Base-by-base conservation (phyloP, 2,113 vertebrate species). In the Rhea americana region DNA sequence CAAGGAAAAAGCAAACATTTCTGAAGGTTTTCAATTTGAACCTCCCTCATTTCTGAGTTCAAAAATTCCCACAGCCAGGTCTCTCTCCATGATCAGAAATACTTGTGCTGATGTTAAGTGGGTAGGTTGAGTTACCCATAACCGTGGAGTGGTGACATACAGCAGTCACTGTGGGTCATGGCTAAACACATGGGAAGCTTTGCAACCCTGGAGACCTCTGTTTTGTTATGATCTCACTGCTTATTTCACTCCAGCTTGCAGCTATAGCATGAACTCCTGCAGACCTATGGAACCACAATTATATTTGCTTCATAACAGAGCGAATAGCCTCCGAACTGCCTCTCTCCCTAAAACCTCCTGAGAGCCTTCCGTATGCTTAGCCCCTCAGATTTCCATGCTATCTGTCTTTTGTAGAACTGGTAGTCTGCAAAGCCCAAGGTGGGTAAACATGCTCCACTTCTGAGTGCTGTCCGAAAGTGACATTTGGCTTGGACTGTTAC, bases 391-490 rank as follows among this genome's bases (percentile, higher is more conserved):
- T 84, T 81, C 45, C 24, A 47, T 53, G 39, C 53, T 82, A 50
- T 79, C 50, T 53, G 48, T 76, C 20, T 80, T 92, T 82, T 56
- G 73, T 82, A 50, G 86, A 82, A 70, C 56, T 91, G 80, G 26
- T 81, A 70, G 53, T 48, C 43, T 79, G 74, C 51, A 82, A 89
- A 95, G 53, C 71, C 32, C 62, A 45, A 28, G 91, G 81, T 45
- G 18, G 79, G 77, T 94, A 91, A 95, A 83, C 48, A 81, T 0
- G 0, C 66, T 81, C 71, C 82, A 20, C 25, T 90, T 93, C 65
- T 68, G 91, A 65, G 71, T 0, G 3, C 72, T 47, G n/a, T 32
- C 87, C 91, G 93, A 51, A 66, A 0, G 1, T 6, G 5, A 70
- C 76, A 76, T 30, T 88, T 94, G 79, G 65, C 56, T 35, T 35